Evolutionary conservation across 2,797 vertebrate species (phyloP), one percentile per base, ranked within the genome.

Genomic region (Ptychadena robeensis): DNA sequence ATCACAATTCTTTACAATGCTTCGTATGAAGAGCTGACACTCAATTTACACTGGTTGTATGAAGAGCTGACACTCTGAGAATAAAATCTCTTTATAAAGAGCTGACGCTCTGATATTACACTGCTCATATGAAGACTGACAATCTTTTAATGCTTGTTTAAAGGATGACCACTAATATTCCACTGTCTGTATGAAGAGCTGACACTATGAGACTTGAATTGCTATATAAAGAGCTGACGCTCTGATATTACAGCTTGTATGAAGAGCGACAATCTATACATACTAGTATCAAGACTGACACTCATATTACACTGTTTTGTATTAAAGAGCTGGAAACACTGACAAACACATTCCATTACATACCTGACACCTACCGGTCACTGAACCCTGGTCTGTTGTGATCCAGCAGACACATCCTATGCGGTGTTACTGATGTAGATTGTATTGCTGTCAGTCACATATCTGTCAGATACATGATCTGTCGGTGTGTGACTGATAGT

Each of bases 81-180:
- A 53, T 22, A 3, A 3, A 53, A 18, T 2, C 4, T 3, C 28
- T 7, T 35, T 4, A 70, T 30, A 30, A 53, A 53, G 79, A 67
- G 40, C 32, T 67, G 37, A 81, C 70, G 28, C 25, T 66, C 34
- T n/a, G n/a, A n/a, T n/a, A n/a, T n/a, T n/a, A n/a, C n/a, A n/a
- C n/a, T n/a, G 59, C 61, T 65, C 9, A 28, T 12, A 25, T n/a
- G 4, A 68, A 38, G 66, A 53, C 71, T 73, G 15, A 53, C 71
- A 14, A 3, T 72, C 12, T 71, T 71, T 25, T 25, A n/a, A 6
- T 61, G 25, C n/a, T 10, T 27, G 57, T 22, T 18, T 25, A 11
- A 61, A 27, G 57, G 27, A 9, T 25, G 27, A 25, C 27, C 59
- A 61, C 9, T 61, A n/a, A 38, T 53, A 3, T 53, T 1, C 22